Evolutionary conservation across 2,888 invertebrate species (phyloP).

Genomic region (Acronicta alni): DNA sequence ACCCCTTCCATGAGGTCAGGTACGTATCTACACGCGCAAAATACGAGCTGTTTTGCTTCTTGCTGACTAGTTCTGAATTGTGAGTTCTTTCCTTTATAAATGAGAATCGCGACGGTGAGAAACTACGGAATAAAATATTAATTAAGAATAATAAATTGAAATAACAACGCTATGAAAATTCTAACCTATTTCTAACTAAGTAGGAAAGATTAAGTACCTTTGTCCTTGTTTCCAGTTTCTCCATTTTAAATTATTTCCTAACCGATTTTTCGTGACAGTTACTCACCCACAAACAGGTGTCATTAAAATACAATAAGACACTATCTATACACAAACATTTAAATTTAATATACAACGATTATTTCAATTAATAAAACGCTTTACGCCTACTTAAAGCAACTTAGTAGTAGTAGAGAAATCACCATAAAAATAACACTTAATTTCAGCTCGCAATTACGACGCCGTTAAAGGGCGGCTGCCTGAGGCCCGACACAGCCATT

Average conservation of each 20-base stretch:
- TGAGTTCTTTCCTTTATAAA: constrained; percentile 17
- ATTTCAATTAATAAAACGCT: constrained; percentile 87
- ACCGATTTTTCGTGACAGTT: neutral
- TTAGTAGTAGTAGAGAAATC: constrained; percentile 88
- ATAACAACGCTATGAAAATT: too few species aligned
- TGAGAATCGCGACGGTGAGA: constrained; percentile 1
- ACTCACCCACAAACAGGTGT: constrained; percentile 6
- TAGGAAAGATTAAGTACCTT: too few species aligned
- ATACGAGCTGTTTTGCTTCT: constrained; percentile 44
- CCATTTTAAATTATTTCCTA: too few species aligned
- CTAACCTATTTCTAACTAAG: too few species aligned
- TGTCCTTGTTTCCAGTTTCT: too few species aligned
- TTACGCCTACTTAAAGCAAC: constrained; percentile 87
- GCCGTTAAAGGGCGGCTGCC: constrained; percentile 85
- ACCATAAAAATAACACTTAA: constrained; percentile 90
- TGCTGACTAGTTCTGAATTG: constrained; percentile 26
- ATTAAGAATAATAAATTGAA: neutral
- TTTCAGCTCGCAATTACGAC: constrained; percentile 87
- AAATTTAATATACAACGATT: constrained; percentile 64
- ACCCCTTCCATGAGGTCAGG: constrained; percentile 75
- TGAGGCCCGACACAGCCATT: constrained; percentile 79
- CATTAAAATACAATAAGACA: constrained; percentile 35
- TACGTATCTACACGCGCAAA: constrained; percentile 64
- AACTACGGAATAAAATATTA: neutral
- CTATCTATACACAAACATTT: constrained; percentile 41